Evolutionary conservation across 2,797 vertebrate genomes (phyloP).

Genomic region (Sparidentex hasta): DNA sequence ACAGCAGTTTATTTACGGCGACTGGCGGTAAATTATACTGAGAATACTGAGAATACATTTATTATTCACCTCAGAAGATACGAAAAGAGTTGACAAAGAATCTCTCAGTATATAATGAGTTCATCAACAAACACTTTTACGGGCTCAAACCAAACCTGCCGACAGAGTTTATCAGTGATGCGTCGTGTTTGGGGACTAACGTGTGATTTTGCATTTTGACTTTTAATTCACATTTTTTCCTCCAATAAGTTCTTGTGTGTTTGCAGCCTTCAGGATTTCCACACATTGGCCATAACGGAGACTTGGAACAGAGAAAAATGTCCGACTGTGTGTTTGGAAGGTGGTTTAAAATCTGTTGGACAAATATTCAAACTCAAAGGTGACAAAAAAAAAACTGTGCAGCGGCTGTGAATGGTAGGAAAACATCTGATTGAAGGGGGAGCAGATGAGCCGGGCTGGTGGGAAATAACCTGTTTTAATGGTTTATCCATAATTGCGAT

Average conservation of each 20-base stretch:
- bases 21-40: too few relatives aligned
- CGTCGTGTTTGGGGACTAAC: too few relatives aligned
- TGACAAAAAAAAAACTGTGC: not conserved
- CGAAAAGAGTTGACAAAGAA: not conserved
- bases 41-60: too few relatives aligned
- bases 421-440: not conserved
- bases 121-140: not conserved
- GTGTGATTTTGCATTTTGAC: too few relatives aligned
- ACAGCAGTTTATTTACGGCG: too few relatives aligned
- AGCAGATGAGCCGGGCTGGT: not conserved
- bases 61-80: too few relatives aligned
- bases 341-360: not conserved
- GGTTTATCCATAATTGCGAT: constrained; percentile 13
- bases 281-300: not conserved
- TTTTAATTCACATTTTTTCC: too few relatives aligned
- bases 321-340: too few relatives aligned
- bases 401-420: not conserved
- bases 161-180: not conserved
- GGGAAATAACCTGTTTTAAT: constrained; percentile 13
- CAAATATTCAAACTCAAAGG: not conserved
- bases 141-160: not conserved
- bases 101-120: not conserved
- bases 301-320: too few relatives aligned
- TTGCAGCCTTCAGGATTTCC: not conserved
- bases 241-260: not conserved